Evolutionary conservation across 2,888 invertebrate genomes (phyloP).

Genomic region (Melieria crassipennis): DNA sequence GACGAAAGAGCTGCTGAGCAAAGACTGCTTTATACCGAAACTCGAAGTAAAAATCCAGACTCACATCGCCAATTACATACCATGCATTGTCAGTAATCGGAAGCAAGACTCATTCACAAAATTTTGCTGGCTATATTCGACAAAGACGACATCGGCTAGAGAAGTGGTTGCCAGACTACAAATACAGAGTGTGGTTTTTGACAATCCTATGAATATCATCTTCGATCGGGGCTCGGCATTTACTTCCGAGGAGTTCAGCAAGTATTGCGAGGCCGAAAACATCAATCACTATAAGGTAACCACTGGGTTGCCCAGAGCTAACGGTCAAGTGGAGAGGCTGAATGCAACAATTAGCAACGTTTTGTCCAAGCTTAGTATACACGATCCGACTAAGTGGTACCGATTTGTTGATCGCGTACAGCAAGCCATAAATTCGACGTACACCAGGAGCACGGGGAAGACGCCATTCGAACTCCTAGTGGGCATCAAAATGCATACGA

Average conservation of each 20-base stretch:
- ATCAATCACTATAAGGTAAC: conserved; percentile 34
- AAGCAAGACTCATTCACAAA: conserved; percentile 55
- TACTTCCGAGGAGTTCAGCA: conserved; percentile 22
- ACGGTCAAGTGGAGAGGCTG: conserved; percentile 34
- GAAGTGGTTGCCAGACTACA: conserved; percentile 48
- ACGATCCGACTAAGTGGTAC: conserved; percentile 37
- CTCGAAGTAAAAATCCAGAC: too few species aligned
- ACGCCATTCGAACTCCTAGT: conserved; percentile 31
- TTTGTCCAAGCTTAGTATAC: conserved; percentile 32
- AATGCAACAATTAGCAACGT: conserved; percentile 29
- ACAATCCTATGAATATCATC: conserved; percentile 56
- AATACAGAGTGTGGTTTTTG: conserved; percentile 53
- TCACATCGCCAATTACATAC: too few species aligned
- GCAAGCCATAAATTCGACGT: conserved; percentile 29
- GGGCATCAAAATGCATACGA: conserved; percentile 24
- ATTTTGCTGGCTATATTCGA: conserved; percentile 60
- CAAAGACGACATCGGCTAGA: conserved; percentile 48
- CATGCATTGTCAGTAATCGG: too few species aligned
- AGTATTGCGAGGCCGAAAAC: conserved; percentile 54
- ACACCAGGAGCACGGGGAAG: conserved; percentile 13
- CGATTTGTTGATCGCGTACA: conserved; percentile 32
- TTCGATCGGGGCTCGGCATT: conserved; percentile 50
- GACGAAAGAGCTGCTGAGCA: too few species aligned
- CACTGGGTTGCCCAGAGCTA: conserved; percentile 35
- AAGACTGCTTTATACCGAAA: too few species aligned